These are phyloP conservation scores for Temnothorax nylanderi DNA, from an alignment of 1,140 invertebrate genomes.

Conservation along the genomic window DNA sequence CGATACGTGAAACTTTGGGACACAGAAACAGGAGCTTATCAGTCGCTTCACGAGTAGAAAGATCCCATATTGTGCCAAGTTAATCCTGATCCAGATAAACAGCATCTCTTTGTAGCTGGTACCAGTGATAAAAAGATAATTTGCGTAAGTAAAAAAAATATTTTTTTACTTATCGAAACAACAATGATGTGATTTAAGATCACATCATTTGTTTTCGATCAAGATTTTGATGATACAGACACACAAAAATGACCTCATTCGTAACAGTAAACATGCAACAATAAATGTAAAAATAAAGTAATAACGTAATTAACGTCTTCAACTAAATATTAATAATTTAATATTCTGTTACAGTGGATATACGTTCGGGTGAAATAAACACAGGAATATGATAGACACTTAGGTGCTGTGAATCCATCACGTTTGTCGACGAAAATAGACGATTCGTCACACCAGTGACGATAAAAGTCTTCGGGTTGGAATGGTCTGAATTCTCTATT, in stretches of 20 bases:
- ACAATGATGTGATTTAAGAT: background rate
- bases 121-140: slow-evolving; percentile 99
- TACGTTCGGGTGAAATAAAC: slow-evolving; percentile 96
- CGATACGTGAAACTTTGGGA: slow-evolving; percentile 99
- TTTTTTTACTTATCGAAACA: background rate
- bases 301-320: background rate
- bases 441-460: slow-evolving; percentile 99
- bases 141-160: slow-evolving; percentile 90
- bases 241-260: background rate
- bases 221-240: background rate
- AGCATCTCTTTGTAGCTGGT: slow-evolving; percentile 98
- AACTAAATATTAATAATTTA: slow-evolving; percentile 27
- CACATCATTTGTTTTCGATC: too few relatives aligned
- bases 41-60: slow-evolving; percentile 97
- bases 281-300: slow-evolving; percentile 53
- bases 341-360: slow-evolving; percentile 93
- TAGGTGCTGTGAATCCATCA: slow-evolving; percentile 99
- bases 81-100: slow-evolving; percentile 98
- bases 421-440: slow-evolving; percentile 99
- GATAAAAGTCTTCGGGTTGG: slow-evolving; percentile 99
- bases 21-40: slow-evolving; percentile 97
- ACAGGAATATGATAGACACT: slow-evolving; percentile 99
- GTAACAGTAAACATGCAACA: background rate
- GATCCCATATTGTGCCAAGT: slow-evolving; percentile 99
- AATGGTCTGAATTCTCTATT: slow-evolving; percentile 90